A percentile compares a stretch with the other conserved stretches of the same genome.
Evolutionary conservation across 2,113 vertebrate species (phyloP).

Genomic region (Lepus americanus): DNA sequence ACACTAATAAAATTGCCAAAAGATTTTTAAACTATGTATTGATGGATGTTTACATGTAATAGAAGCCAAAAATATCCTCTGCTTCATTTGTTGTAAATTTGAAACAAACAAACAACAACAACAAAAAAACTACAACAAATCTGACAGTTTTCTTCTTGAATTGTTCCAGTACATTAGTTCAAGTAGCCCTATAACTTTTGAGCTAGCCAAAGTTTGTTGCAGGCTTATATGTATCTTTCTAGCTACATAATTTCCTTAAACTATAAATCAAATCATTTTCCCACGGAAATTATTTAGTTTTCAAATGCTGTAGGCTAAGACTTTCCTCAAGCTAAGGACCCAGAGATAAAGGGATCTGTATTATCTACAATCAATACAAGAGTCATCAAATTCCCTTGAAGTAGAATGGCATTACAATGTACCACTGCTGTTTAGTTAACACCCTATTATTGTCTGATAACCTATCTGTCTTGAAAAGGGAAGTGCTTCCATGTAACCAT

Average conservation of each 20-base stretch:
- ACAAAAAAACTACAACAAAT: conserved; percentile 22
- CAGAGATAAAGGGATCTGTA: conserved; percentile 26
- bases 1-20: background rate
- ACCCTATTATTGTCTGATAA: conserved; percentile 60
- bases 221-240: background rate
- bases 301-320: background rate
- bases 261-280: background rate
- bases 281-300: conserved; percentile 14
- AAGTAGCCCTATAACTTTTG: conserved; percentile 1
- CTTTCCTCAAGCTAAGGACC: conserved; percentile 11
- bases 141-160: background rate
- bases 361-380: background rate
- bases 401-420: background rate
- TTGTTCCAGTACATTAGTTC: background rate
- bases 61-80: background rate
- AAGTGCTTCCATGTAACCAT: conserved; percentile 5
- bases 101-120: too few species aligned
- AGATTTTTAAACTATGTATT: background rate
- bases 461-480: background rate
- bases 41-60: background rate
- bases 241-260: background rate
- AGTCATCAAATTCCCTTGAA: conserved; percentile 9
- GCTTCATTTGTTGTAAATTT: background rate
- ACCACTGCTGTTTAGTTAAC: background rate
- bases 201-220: background rate